These are phyloP conservation scores for Drosophila kepulauana DNA, from an alignment of 1,140 invertebrate species.

Conservation along the genomic window DNA sequence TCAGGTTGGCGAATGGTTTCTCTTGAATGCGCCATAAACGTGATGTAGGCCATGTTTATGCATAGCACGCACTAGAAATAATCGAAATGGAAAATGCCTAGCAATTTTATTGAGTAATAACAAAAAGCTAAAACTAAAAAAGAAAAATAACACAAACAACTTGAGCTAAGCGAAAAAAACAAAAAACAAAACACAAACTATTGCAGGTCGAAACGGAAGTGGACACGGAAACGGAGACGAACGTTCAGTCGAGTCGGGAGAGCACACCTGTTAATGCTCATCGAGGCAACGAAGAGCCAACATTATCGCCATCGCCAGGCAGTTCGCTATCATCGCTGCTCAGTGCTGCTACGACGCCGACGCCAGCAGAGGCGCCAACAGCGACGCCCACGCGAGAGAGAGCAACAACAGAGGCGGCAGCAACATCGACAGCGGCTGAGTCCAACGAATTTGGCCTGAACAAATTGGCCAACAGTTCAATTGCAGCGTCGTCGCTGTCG, in stretches of 20 bases:
- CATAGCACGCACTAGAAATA: conserved; percentile 14
- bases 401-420: conserved; percentile 28
- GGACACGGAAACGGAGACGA: conserved; percentile 57
- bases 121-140: neutral
- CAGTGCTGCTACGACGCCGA: conserved; percentile 49
- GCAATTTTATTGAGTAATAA: conserved; percentile 23
- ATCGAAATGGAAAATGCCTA: neutral
- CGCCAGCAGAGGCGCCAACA: conserved; percentile 27
- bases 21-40: conserved; percentile 7
- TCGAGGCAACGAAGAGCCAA: neutral
- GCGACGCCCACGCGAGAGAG: neutral
- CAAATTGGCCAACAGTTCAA: conserved; percentile 65
- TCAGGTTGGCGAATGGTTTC: conserved; percentile 9
- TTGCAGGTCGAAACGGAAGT: conserved; percentile 63
- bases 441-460: conserved; percentile 24
- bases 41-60: conserved; percentile 29
- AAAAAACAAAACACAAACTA: conserved; percentile 23
- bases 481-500: conserved; percentile 67
- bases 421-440: conserved; percentile 7
- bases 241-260: conserved; percentile 67
- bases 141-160: conserved; percentile 17
- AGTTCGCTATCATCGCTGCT: conserved; percentile 51
- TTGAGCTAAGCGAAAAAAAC: conserved; percentile 2
- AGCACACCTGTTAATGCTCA: conserved; percentile 82
- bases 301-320: conserved; percentile 12